Evolutionary conservation across 2,888 invertebrate species (phyloP), one percentile per base, ranked within the genome.

Genomic region (Portevinia maculata): DNA sequence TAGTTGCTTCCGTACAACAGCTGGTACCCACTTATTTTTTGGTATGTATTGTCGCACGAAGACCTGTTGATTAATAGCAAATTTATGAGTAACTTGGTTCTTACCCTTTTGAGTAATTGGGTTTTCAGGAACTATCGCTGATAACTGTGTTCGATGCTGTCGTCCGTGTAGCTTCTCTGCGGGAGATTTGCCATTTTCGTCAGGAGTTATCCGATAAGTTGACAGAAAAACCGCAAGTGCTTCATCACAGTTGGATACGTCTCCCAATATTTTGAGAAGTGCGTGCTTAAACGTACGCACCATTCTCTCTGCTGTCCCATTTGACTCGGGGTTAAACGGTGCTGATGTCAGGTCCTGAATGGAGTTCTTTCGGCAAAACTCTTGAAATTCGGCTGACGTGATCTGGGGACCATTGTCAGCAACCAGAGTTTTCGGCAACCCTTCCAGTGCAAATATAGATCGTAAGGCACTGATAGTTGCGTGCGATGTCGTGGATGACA

Each of bases 401-500:
- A 11, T 8, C 3, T 37, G 39, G 4, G 39, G 39, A 4, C 39
- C 39, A 39, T 46, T 19, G 19, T 46, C 19, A 17, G 37, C 5
- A 4, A 37, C 8, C 4, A 11, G 8, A 3, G 37, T 37, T 37
- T 11, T 11, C 4, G 8, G 44, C 19, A 46, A 46, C 44, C 44
- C 44, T 46, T 46, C 19, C 15, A 46, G 19, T 5, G 44, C 44
- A 11, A 46, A 46, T 17, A 46, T 17, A 7, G 19, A 46, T 46
- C 44, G 17, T 46, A 46, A 19, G 19, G 19, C 19, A 48, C 24
- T 48, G 48, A 48, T 48, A n/a, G 48, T 46, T 46, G 44, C 44
- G 15, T 46, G 44, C 9, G 44, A 46, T 46, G 44, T 19, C 19
- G 44, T 46, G 3, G 44, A 46, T 19, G 44, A 46, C 44, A 46